A percentile compares a stretch with the other conserved stretches of the same genome.
Conservation (phyloP, 2,113 vertebrate species). For the Chitala chitala region DNA sequence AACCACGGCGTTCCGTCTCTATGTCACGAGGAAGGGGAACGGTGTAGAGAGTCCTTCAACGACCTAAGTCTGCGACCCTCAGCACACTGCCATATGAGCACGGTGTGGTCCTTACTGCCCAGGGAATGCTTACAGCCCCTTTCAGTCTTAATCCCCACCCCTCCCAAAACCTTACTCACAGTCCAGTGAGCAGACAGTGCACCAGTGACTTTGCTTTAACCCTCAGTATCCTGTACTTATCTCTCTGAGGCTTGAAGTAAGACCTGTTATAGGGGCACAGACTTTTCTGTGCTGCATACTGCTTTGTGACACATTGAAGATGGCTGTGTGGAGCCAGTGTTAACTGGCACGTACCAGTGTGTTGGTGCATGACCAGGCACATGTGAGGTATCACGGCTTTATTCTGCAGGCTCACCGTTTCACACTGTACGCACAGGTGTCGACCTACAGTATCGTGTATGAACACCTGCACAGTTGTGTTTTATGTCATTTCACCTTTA, state of each 20-base stretch:
- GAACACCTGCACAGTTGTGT: too few relatives aligned
- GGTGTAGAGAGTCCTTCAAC: conserved; percentile 91
- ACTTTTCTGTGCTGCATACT: too few relatives aligned
- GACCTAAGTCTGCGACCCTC: conserved; percentile 92
- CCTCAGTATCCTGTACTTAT: too few relatives aligned
- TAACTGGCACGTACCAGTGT: too few relatives aligned
- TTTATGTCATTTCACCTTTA: too few relatives aligned
- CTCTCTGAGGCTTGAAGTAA: too few relatives aligned
- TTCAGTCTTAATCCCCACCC: conserved; percentile 18
- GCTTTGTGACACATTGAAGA: background rate
- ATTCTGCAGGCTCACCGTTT: too few relatives aligned
- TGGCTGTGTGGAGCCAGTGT: background rate
- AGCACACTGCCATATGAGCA: conserved; percentile 89
- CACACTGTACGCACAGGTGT: too few relatives aligned
- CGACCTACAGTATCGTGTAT: background rate
- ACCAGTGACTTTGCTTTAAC: too few relatives aligned
- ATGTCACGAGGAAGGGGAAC: conserved; percentile 66
- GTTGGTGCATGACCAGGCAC: too few relatives aligned
- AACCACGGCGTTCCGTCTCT: conserved; percentile 50
- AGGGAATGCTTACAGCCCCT: conserved; percentile 62
- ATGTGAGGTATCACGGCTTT: too few relatives aligned
- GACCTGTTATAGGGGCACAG: too few relatives aligned
- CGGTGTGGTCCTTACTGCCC: conserved; percentile 67
- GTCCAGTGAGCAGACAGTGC: background rate
- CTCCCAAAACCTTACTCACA: background rate